Conservation (phyloP, 2,113 vertebrate species). For the Passer montanus region DNA sequence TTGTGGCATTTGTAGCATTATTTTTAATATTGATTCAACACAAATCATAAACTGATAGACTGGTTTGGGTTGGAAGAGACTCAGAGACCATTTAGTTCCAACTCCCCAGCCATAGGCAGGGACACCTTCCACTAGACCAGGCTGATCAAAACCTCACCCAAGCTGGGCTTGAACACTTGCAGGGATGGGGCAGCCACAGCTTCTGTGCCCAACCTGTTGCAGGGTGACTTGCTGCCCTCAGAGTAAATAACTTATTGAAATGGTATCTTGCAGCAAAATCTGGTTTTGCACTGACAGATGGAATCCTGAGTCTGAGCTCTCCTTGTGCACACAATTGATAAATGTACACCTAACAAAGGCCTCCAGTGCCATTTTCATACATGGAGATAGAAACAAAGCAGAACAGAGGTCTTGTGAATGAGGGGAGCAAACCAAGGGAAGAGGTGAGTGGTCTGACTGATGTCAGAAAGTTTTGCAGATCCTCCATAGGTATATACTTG, state of each 20-base stretch:
- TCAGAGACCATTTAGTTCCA: background rate
- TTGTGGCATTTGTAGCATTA: background rate
- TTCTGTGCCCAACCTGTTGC: background rate
- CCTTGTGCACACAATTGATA: background rate
- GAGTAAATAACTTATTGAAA: background rate
- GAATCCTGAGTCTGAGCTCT: background rate
- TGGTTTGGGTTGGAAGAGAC: background rate
- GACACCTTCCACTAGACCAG: background rate
- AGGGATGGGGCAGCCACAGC: background rate
- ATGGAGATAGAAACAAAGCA: background rate
- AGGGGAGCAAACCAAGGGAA: background rate
- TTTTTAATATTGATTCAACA: background rate
- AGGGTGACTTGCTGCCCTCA: accelerated
- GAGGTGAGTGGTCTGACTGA: background rate
- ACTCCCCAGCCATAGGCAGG: too few relatives aligned
- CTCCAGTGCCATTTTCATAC: accelerated
- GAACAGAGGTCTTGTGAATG: background rate
- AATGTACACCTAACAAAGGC: background rate
- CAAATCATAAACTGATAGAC: background rate
- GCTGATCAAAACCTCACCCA: background rate
- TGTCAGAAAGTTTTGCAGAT: background rate
- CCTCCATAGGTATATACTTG: background rate
- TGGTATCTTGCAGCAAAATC: background rate
- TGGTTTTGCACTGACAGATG: background rate
- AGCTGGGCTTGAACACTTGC: background rate